phyloP scores from a whole-genome alignment of 1,140 invertebrate genomes.

The Idris sp. region DNA sequence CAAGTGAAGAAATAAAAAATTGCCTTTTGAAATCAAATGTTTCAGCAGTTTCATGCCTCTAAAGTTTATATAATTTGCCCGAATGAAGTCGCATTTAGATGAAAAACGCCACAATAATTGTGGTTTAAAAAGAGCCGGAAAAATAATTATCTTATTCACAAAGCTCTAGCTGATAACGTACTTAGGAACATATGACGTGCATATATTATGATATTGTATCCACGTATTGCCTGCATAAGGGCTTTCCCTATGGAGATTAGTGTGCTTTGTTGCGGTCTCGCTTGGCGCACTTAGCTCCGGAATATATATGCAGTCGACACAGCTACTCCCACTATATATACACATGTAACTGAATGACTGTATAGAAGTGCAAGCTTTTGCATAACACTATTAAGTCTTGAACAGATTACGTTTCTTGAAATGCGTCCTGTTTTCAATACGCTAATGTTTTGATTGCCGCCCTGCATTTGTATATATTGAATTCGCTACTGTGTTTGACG shows the following conservation, averaged over 20 bases:
- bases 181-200: constrained; percentile 1
- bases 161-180: not conserved
- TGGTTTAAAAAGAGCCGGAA: no score
- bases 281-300: constrained; percentile 31
- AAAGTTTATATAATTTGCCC: no score
- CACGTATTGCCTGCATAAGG: constrained; percentile 36
- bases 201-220: constrained; percentile 25
- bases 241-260: constrained; percentile 54
- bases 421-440: constrained; percentile 19
- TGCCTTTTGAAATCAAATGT: no score
- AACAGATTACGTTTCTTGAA: constrained; percentile 46
- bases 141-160: no score
- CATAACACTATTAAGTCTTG: constrained; percentile 42
- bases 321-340: not conserved
- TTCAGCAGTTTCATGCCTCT: no score
- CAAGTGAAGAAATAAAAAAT: no score
- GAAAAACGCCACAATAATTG: no score
- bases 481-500: constrained; percentile 17
- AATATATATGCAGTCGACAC: constrained; percentile 21
- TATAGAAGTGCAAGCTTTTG: constrained; percentile 14
- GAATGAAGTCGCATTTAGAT: no score
- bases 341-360: not conserved
- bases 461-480: constrained; percentile 28
- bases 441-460: constrained; percentile 36
- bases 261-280: constrained; percentile 51